Percentiles rank a stretch among this genome's conserved stretches.
Conservation (phyloP, 2,797 vertebrate species). For the Tachyglossus aculeatus region DNA sequence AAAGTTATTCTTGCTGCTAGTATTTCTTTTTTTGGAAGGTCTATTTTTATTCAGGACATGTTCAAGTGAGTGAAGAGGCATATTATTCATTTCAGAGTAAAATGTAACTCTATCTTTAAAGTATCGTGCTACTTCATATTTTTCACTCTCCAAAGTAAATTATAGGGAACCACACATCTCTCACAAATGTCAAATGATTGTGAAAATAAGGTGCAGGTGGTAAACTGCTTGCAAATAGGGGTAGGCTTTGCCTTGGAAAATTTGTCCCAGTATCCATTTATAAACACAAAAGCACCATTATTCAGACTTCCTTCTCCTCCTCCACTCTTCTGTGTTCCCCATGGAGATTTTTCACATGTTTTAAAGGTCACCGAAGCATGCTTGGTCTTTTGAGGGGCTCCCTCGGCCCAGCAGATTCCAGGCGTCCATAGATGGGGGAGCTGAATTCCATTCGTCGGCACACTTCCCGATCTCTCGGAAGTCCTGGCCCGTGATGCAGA, state of each 20-base stretch:
- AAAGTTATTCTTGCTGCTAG: background rate
- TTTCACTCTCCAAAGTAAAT: background rate
- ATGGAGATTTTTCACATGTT: background rate
- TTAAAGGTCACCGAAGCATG: slow-evolving; percentile 4
- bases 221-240: slow-evolving; percentile 12
- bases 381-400: too few relatives aligned
- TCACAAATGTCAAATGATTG: background rate
- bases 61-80: slow-evolving; percentile 20
- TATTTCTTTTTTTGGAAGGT: background rate
- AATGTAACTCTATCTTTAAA: slow-evolving; percentile 4
- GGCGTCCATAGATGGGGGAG: background rate
- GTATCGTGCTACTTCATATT: background rate
- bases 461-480: background rate
- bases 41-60: background rate
- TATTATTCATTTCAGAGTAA: slow-evolving; percentile 13
- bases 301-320: slow-evolving; percentile 9
- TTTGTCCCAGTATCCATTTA: background rate
- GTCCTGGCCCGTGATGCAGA: background rate
- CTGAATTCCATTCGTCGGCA: background rate
- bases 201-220: background rate
- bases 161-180: background rate
- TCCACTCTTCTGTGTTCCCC: background rate
- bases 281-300: slow-evolving; percentile 16
- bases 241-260: slow-evolving; percentile 4
- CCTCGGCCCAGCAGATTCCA: too few relatives aligned